Evolutionary conservation across 2,888 invertebrate genomes (phyloP), one percentile per base, ranked within the genome.

Genomic region (Oscheius sp.): DNA sequence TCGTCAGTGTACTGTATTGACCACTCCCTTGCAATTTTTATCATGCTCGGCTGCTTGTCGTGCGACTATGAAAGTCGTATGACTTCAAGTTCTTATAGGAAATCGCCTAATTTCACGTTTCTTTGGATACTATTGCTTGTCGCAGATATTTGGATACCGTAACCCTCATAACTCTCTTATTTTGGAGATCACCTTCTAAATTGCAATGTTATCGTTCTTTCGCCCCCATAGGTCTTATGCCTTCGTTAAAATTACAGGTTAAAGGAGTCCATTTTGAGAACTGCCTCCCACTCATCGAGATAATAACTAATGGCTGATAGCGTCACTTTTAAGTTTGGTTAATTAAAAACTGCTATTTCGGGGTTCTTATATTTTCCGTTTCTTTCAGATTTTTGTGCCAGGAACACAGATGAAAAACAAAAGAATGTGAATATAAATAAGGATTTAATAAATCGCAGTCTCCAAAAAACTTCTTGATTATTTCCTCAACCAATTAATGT

Each of bases 231-330:
- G 20, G 54, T 54, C 54, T 54, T 54, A 36, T 33, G 54, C 6
- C 33, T 54, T n/a, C 3, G 50, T 22, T 20, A 14, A 54, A 59
- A 59, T 59, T 41, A 17, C 8, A 28, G 59, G 59, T 44, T 59
- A 22, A 44, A 44, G 26, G 14, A 20, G 38, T 26, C 30, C 44
- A 30, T 17, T 54, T 28, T 14, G 44, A 59, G 44, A 41, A 30
- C 38, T 17, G 26, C 59, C 59, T 59, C 59, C 59, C 59, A 59
- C 59, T 59, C 59, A 20, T 14, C 20, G 59, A 41, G 59, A 41
- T 59, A 59, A 59, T 59, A 41, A 28, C 44, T 30, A 6, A 1
- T n/a, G 33, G 9, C 54, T 54, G 36, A 54, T 54, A 14, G n/a
- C n/a, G n/a, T n/a, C n/a, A n/a, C n/a, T n/a, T n/a, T n/a, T n/a